Base-by-base conservation (phyloP, 2,888 invertebrate species). In the Campaea margaritaria region DNA sequence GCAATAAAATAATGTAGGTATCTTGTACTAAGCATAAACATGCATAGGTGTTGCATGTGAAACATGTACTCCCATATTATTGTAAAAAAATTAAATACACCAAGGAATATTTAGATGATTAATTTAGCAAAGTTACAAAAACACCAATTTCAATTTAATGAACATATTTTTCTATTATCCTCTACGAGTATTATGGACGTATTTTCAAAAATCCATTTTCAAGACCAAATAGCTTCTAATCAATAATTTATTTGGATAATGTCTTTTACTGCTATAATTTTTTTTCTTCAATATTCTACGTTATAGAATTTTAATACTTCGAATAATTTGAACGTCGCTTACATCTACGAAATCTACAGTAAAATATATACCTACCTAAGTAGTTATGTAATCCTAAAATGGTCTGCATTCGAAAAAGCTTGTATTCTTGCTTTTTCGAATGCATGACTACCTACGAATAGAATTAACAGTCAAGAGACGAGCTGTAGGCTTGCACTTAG, bases 111-210 rank as follows among this genome's bases (percentile, higher is more conserved):
- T n/a, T 1, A 3, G 4, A 36, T 36, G 10, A 1, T 12, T n/a
- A 21, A 21, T 2, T 21, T 34, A 34, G 12, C 36, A 36, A 36
- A 36, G 7, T 1, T 36, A 36, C 1, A 36, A n/a, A 34, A 36
- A 36, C 12, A n/a, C 12, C n/a, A 2, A 36, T 36, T 36, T n/a
- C 14, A 16, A 36, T 15, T 16, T 12, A 12, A 34, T 36, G 27
- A n/a, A n/a, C n/a, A 36, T 36, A 36, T n/a, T 36, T n/a, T 36
- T 47, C 13, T 44, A 43, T 14, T 31, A 21, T 31, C 9, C 10
- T 52, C 52, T 58, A 48, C 10, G 42, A 51, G 46, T 48, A 42
- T 42, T 55, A 5, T 21, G 60, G 60, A 60, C 60, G 60, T 46
- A 46, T 55, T 50, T 55, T 55, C 16, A 42, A 55, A 41, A 49